These are phyloP conservation scores for Eunapius fragilis DNA, from an alignment of 37 sponge, comb jelly and placozoan species.

Conservation along the genomic window DNA sequence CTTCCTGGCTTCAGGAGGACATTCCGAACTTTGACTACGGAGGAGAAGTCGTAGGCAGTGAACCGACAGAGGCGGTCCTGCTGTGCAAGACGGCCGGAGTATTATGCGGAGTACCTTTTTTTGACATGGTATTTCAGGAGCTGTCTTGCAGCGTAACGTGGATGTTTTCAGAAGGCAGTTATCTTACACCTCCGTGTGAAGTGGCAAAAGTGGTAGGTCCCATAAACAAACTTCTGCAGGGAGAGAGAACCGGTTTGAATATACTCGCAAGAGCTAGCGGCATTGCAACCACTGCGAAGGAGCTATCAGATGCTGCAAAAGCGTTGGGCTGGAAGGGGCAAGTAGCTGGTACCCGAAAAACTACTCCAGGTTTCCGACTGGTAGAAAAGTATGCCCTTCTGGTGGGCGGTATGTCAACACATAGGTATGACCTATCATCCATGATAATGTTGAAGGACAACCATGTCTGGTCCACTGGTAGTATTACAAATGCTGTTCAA, in stretches of 20 bases:
- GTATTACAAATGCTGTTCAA: slow-evolving; percentile 71
- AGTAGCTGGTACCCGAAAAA: slow-evolving; percentile 95
- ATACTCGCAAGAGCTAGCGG: slow-evolving; percentile 87
- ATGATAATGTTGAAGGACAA: slow-evolving; percentile 98
- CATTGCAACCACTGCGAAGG: slow-evolving; percentile 79
- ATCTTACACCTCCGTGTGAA: slow-evolving; percentile 46
- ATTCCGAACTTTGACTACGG: slow-evolving; percentile 90
- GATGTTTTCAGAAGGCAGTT: slow-evolving; percentile 68
- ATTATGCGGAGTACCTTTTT: slow-evolving; percentile 85
- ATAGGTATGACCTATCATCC: slow-evolving; percentile 87
- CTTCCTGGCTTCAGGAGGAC: slow-evolving; percentile 86
- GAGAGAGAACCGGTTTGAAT: slow-evolving; percentile 92
- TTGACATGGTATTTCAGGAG: slow-evolving; percentile 78
- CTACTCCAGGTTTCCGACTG: slow-evolving; percentile 93
- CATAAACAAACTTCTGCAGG: slow-evolving; percentile 72
- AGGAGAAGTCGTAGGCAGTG: slow-evolving; percentile 83
- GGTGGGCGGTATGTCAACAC: slow-evolving; percentile 90
- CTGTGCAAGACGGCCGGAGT: slow-evolving; percentile 89
- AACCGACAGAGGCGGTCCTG: slow-evolving; percentile 72
- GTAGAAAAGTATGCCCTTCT: slow-evolving; percentile 94
- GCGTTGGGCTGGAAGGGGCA: slow-evolving; percentile 78
- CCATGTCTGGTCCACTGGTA: slow-evolving; percentile 94
- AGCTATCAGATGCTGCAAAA: slow-evolving; percentile 41
- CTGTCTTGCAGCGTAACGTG: slow-evolving; percentile 82
- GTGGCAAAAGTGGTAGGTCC: slow-evolving; percentile 82